Percentiles rank a stretch among this genome's conserved stretches.
Conservation (phyloP, 2,113 vertebrate species). For the Chlorocebus sabaeus region DNA sequence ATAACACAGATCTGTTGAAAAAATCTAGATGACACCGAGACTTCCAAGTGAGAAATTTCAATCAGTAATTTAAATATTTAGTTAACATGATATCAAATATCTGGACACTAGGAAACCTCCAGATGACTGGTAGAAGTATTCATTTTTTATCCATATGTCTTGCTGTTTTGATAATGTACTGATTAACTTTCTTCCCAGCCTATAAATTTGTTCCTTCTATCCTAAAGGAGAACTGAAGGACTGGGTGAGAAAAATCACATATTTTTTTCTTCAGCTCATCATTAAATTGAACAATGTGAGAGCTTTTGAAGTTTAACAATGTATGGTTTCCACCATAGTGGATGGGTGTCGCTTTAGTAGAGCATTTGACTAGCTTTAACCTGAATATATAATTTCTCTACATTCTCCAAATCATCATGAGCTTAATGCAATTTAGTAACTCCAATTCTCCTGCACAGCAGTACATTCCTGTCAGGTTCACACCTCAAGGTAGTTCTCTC, state of each 20-base stretch:
- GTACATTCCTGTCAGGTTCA: neutral
- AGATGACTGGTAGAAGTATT: neutral
- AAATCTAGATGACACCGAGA: neutral
- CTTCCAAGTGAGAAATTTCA: neutral
- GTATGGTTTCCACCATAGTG: neutral
- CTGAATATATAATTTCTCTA: neutral
- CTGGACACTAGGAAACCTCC: neutral
- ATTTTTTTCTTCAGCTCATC: neutral
- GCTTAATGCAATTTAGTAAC: neutral
- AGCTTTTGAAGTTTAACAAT: neutral
- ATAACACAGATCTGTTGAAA: neutral
- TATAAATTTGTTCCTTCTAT: neutral
- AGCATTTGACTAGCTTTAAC: neutral
- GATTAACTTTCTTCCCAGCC: neutral
- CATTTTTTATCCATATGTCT: neutral
- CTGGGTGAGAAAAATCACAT: neutral
- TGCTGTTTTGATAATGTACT: neutral
- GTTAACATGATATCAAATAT: neutral
- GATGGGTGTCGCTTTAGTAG: neutral
- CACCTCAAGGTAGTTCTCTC: neutral
- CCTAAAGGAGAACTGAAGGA: neutral
- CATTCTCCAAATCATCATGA: neutral
- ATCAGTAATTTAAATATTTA: neutral
- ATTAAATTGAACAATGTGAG: neutral
- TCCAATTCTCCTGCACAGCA: neutral